Evolutionary conservation across 2,797 vertebrate species (phyloP), one percentile per base, ranked within the genome.

Genomic region (Pseudocheirus occidentalis): DNA sequence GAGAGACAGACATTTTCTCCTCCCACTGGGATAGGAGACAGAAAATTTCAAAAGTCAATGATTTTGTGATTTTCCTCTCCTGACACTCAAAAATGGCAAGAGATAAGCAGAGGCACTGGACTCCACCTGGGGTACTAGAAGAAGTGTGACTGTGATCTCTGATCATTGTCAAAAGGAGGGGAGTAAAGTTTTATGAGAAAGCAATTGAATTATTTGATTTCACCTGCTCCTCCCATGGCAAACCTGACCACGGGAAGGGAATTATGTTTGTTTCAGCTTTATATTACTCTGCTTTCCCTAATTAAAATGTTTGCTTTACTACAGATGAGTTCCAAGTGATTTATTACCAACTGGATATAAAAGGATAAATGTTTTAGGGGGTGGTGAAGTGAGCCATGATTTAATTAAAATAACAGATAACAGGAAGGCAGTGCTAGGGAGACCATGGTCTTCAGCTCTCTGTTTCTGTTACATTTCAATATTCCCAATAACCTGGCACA

Each of bases 361-460:
- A 81, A 81, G n/a, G 66, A 73, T 81, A 81, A 81, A 81, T 81
- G 18, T 81, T 81, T 81, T n/a, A 81, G 66, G n/a, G 66, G 66
- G 16, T 81, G n/a, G n/a, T 81, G n/a, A 81, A n/a, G n/a, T 81
- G 18, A 81, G n/a, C n/a, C 66, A 87, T 87, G 73, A 87, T 27
- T 87, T 87, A 27, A 87, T 87, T 11, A 87, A 9, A 40, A 40
- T 81, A 46, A 46, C 5, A 87, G 73, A 40, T 46, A 81, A 11
- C n/a, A 81, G n/a, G n/a, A 46, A 24, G n/a, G n/a, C 14, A 40
- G 16, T 24, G 21, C 66, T 50, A 46, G 40, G 73, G 40, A 87
- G 73, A 27, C 21, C 9, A 27, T 27, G 9, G 40, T 27, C 73
- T 6, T 50, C 9, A 87, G 11, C 21, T 46, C 40, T 46, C 73